phyloP scores from a whole-genome alignment of 1,140 invertebrate genomes.

The Trichonephila clavata region DNA sequence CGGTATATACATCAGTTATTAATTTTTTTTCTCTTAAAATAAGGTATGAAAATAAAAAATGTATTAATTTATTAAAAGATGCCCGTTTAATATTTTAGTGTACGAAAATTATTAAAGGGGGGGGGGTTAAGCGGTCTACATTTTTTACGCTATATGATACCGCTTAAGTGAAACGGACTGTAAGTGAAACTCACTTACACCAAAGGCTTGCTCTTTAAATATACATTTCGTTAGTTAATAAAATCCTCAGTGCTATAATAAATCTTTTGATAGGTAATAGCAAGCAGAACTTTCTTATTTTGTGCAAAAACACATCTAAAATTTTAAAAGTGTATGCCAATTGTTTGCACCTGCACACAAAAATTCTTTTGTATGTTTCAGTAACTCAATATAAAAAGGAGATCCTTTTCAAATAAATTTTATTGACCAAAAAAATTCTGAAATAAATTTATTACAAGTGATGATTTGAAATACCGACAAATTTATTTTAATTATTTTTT shows the following conservation, averaged over 20 bases:
- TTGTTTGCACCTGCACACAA: not conserved
- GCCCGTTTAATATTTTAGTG: no score
- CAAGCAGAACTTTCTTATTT: not conserved
- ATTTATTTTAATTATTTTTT: not conserved
- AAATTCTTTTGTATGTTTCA: not conserved
- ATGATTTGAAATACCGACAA: not conserved
- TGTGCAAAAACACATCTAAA: not conserved
- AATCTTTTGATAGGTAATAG: not conserved
- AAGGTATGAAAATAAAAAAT: no score
- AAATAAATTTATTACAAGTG: slow-evolving; percentile 33
- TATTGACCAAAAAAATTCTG: slow-evolving; percentile 4
- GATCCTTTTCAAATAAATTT: slow-evolving; percentile 7
- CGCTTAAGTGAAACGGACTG: no score
- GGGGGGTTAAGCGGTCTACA: no score
- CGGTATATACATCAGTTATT: no score
- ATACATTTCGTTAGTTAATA: no score
- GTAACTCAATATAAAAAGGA: not conserved
- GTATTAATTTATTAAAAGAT: no score
- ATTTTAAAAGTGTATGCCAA: not conserved
- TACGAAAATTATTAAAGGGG: no score
- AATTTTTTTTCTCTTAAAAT: no score
- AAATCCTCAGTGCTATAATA: not conserved
- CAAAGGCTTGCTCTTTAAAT: no score
- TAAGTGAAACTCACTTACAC: no score
- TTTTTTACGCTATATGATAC: no score